phyloP scores from a whole-genome alignment of 2,888 invertebrate species.

The Sarcophaga carnaria region DNA sequence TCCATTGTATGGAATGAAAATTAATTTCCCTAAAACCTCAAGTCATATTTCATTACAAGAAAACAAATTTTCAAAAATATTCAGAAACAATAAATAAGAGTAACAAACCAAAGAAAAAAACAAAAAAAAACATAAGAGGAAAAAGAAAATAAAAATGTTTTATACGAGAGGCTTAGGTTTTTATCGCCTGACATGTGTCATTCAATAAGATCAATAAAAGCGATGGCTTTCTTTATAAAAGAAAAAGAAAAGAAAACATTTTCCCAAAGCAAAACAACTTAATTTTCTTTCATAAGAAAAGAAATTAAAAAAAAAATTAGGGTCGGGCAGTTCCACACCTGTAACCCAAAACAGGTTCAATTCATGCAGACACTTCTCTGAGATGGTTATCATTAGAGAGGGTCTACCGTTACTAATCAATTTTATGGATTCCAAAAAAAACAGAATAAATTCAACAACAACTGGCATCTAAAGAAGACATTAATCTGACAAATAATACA shows the following conservation, averaged over 20 bases:
- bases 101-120: constrained; percentile 2
- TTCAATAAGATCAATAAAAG: constrained; percentile 43
- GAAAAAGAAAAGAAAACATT: not conserved
- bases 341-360: not conserved
- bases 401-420: constrained; percentile 56
- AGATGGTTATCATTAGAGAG: constrained; percentile 50
- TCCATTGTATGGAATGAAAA: constrained; percentile 38
- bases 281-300: not conserved
- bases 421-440: constrained; percentile 34
- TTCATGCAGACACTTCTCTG: not conserved
- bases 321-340: constrained; percentile 20
- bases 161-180: not conserved
- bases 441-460: not conserved
- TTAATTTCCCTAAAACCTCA: constrained; percentile 53
- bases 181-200: constrained; percentile 41
- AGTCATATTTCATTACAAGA: constrained; percentile 33
- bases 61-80: not conserved
- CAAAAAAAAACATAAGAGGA: not conserved
- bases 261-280: not conserved
- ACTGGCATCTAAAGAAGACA: constrained; percentile 4
- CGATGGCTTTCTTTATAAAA: constrained; percentile 4
- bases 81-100: not conserved
- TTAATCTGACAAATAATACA: constrained; percentile 7
- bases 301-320: not conserved
- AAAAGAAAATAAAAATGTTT: constrained; percentile 31